These are phyloP conservation scores for Glomeris maerens DNA, from an alignment of 1,140 invertebrate genomes.

Conservation along the genomic window DNA sequence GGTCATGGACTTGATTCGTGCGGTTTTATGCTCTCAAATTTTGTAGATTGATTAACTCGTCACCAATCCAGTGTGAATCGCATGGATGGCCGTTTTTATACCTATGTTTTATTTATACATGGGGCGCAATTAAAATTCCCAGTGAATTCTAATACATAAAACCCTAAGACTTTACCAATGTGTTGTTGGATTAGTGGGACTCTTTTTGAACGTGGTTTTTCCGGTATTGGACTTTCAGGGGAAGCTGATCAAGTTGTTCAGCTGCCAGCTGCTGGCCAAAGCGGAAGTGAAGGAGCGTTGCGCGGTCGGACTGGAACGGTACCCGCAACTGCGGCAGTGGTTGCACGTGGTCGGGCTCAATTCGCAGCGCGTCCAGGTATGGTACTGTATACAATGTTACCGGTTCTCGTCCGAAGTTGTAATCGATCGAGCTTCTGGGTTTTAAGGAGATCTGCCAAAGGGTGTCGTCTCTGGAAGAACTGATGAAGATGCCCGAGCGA, in stretches of 20 bases:
- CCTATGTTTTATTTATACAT: no score
- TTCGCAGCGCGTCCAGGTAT: slow-evolving; percentile 51
- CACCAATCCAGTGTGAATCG: no score
- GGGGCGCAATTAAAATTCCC: background rate
- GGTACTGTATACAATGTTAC: no score
- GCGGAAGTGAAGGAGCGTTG: slow-evolving; percentile 44
- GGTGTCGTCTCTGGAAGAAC: slow-evolving; percentile 50
- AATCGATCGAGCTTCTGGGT: no score
- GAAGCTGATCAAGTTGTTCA: slow-evolving; percentile 85
- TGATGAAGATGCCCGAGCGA: slow-evolving; percentile 67
- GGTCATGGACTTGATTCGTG: no score
- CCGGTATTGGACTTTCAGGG: no score
- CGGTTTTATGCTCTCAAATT: no score
- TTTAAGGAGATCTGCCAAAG: slow-evolving; percentile 26
- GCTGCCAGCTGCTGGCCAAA: slow-evolving; percentile 74
- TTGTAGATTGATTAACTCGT: no score
- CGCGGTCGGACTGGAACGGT: slow-evolving; percentile 39
- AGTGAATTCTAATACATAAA: no score
- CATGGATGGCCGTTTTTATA: no score
- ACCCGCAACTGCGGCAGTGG: slow-evolving; percentile 71
- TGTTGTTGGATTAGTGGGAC: background rate
- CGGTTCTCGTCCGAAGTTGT: no score
- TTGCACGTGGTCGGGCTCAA: slow-evolving; percentile 72
- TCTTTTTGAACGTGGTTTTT: no score
- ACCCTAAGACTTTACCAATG: background rate